Percentiles rank a stretch among this genome's conserved stretches.
Evolutionary conservation across 2,888 invertebrate species (phyloP).

Genomic region (Phorcus lineatus): DNA sequence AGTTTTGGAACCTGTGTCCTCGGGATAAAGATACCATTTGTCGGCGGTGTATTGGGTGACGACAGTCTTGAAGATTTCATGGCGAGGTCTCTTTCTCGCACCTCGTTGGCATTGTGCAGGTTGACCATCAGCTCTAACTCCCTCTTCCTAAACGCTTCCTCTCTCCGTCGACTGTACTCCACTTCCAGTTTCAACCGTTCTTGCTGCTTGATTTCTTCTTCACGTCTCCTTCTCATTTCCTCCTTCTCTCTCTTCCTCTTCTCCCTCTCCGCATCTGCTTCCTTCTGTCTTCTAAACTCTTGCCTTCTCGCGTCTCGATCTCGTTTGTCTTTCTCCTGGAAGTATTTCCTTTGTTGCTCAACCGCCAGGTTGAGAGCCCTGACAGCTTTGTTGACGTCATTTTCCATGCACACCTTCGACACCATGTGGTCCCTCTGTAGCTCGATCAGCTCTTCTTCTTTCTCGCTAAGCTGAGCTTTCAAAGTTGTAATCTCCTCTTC

Average conservation of each 20-base stretch:
- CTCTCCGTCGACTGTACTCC: background rate
- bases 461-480: too few relatives aligned
- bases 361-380: background rate
- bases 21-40: background rate
- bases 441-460: too few relatives aligned
- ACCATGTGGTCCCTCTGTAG: too few relatives aligned
- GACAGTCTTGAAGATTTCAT: background rate
- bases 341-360: background rate
- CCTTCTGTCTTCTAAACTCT: slow-evolving; percentile 15
- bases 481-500: too few relatives aligned
- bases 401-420: too few relatives aligned
- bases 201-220: background rate
- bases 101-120: background rate
- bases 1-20: background rate
- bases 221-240: slow-evolving; percentile 18
- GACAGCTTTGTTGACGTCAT: background rate
- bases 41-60: too few relatives aligned
- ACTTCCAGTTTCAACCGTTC: background rate
- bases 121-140: background rate
- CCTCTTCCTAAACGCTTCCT: slow-evolving; percentile 8
- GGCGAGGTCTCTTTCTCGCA: background rate
- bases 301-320: slow-evolving; percentile 22
- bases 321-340: slow-evolving; percentile 24
- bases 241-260: background rate
- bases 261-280: slow-evolving; percentile 9